Percentiles rank a stretch among this genome's conserved stretches.
Conservation (phyloP, 2,797 vertebrate species). For the Distichodus sexfasciatus region DNA sequence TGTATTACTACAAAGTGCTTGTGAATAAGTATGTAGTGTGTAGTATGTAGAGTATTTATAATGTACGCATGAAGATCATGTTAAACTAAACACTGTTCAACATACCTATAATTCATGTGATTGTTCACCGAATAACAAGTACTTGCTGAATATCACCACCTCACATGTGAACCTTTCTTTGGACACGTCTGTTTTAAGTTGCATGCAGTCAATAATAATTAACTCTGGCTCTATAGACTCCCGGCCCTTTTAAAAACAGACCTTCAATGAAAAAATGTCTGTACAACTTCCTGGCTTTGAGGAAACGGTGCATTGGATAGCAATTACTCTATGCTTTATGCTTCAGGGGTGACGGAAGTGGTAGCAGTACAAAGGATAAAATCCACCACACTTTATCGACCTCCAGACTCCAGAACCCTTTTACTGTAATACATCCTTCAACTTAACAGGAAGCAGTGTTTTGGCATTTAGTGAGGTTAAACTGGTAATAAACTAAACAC, state of each 20-base stretch:
- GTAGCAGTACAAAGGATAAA: not conserved
- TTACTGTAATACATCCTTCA: not conserved
- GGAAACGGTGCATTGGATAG: slow-evolving; percentile 1
- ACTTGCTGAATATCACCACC: slow-evolving; percentile 5
- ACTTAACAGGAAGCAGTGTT: not conserved
- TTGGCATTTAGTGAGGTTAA: not conserved
- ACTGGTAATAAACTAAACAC: too few species aligned
- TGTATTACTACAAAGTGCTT: too few species aligned
- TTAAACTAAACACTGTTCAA: slow-evolving; percentile 6
- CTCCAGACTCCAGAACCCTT: not conserved
- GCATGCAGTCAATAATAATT: slow-evolving; percentile 44
- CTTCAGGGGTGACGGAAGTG: not conserved
- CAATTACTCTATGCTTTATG: not conserved
- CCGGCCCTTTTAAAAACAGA: slow-evolving; percentile 2
- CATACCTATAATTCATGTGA: not conserved
- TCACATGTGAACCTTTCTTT: slow-evolving; percentile 24
- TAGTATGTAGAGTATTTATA: too few species aligned
- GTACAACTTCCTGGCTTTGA: slow-evolving; percentile 35
- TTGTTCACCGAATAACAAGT: slow-evolving; percentile 21
- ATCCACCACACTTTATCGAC: not conserved
- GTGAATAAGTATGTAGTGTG: too few species aligned
- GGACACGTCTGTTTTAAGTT: slow-evolving; percentile 31
- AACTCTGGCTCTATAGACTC: slow-evolving; percentile 13
- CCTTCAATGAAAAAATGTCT: slow-evolving; percentile 2
- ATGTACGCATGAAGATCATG: too few species aligned